phyloP scores from a whole-genome alignment of 2,888 invertebrate species.

The Melipona beecheii region DNA sequence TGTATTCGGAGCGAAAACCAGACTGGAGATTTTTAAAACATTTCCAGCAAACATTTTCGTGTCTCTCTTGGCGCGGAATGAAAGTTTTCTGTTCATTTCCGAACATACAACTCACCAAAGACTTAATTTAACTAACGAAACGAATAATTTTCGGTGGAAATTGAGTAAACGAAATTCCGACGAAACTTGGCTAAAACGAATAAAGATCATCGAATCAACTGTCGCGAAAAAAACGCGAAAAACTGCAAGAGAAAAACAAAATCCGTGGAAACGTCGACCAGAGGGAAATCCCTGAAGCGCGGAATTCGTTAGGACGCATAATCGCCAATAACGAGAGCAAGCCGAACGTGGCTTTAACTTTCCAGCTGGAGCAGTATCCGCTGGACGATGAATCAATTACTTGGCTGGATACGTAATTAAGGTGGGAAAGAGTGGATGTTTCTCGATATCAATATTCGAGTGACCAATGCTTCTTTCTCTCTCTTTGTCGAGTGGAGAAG shows the following conservation, averaged over 20 bases:
- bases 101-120: too few relatives aligned
- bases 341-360: neutral
- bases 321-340: neutral
- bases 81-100: too few relatives aligned
- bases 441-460: neutral
- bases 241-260: neutral
- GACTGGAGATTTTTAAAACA: too few relatives aligned
- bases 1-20: too few relatives aligned
- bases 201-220: neutral
- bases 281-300: neutral
- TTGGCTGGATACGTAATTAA: constrained; percentile 21
- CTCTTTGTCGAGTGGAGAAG: too few relatives aligned
- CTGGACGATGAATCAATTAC: constrained; percentile 41
- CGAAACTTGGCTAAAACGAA: neutral
- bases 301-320: neutral
- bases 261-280: neutral
- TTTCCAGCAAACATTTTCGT: too few relatives aligned
- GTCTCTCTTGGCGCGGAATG: too few relatives aligned
- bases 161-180: too few relatives aligned
- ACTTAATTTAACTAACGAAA: too few relatives aligned
- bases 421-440: neutral
- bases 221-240: neutral
- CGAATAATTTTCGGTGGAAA: too few relatives aligned
- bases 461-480: too few relatives aligned
- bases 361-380: neutral